Conservation (phyloP, 2,888 invertebrate genomes). For the Stenichneumon culpator region DNA sequence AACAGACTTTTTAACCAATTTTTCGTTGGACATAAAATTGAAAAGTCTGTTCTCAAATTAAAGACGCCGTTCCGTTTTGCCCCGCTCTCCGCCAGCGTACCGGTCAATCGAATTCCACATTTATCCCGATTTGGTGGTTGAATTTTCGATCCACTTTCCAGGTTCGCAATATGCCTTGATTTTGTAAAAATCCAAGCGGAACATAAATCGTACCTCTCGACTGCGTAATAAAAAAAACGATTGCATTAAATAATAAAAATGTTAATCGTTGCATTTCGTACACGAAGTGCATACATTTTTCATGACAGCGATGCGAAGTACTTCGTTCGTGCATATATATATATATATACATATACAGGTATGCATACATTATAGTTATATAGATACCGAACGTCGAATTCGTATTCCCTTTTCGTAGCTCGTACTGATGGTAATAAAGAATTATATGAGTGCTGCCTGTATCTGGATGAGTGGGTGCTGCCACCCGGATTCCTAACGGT, state of each 20-base stretch:
- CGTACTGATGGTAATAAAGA: slow-evolving; percentile 79
- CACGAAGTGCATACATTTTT: slow-evolving; percentile 63
- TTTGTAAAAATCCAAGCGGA: slow-evolving; percentile 23
- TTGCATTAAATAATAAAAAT: slow-evolving; percentile 63
- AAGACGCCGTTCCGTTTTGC: not conserved
- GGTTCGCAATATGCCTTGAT: not conserved
- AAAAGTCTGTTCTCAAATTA: not conserved
- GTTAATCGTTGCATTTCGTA: slow-evolving; percentile 62
- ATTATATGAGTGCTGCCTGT: slow-evolving; percentile 77
- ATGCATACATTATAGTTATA: slow-evolving; percentile 25
- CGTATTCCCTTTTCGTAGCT: slow-evolving; percentile 76
- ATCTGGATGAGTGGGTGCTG: slow-evolving; percentile 74
- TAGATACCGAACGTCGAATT: slow-evolving; percentile 65
- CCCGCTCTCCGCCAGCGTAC: not conserved
- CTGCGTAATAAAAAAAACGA: slow-evolving; percentile 7
- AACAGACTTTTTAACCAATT: not conserved
- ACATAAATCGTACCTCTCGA: slow-evolving; percentile 47
- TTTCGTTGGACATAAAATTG: not conserved
- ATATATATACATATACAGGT: slow-evolving; percentile 10
- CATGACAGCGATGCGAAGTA: slow-evolving; percentile 52
- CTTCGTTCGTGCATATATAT: not conserved
- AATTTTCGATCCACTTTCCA: slow-evolving; percentile 31
- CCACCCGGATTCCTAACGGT: slow-evolving; percentile 81
- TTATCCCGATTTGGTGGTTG: slow-evolving; percentile 4
- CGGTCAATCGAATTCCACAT: slow-evolving; percentile 19